Conservation (phyloP, 1,140 invertebrate genomes). For the Aphelenchoides avenae region DNA sequence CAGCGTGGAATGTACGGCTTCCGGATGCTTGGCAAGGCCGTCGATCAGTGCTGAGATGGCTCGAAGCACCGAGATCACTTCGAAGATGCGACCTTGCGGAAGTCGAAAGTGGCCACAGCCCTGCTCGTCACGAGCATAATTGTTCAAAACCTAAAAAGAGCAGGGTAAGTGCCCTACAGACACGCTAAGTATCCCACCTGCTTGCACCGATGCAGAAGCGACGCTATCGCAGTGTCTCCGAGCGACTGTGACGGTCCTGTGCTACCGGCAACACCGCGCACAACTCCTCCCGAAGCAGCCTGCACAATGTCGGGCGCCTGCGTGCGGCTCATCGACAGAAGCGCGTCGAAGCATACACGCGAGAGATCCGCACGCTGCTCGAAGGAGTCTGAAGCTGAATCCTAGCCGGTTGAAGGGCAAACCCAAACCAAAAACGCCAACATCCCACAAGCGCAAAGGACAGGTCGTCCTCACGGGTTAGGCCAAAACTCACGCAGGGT, state of each 20-base stretch:
- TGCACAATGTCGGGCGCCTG: slow-evolving; percentile 21
- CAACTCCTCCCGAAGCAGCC: no score
- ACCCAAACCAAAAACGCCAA: no score
- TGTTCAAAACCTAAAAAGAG: slow-evolving; percentile 42
- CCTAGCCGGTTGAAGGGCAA: no score
- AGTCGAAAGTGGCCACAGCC: slow-evolving; percentile 43
- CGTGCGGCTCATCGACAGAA: slow-evolving; percentile 47
- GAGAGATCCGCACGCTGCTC: slow-evolving; percentile 53
- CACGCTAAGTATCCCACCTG: slow-evolving; percentile 24
- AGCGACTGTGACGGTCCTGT: slow-evolving; percentile 22
- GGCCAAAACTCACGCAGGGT: no score
- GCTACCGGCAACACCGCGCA: no score
- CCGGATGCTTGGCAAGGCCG: slow-evolving; percentile 34
- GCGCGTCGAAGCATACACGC: slow-evolving; percentile 56
- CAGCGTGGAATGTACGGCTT: slow-evolving; percentile 24
- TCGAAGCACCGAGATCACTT: slow-evolving; percentile 47
- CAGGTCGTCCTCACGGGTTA: no score
- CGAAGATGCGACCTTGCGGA: slow-evolving; percentile 50
- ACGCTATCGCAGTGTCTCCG: slow-evolving; percentile 47
- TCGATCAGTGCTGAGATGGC: slow-evolving; percentile 49
- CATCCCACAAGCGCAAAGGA: no score
- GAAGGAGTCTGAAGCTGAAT: slow-evolving; percentile 59
- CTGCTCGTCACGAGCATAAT: slow-evolving; percentile 49
- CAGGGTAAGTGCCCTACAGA: no score
- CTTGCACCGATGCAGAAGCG: slow-evolving; percentile 43